phyloP scores from a whole-genome alignment of 2,888 invertebrate species.

The Hetaerina titia region DNA sequence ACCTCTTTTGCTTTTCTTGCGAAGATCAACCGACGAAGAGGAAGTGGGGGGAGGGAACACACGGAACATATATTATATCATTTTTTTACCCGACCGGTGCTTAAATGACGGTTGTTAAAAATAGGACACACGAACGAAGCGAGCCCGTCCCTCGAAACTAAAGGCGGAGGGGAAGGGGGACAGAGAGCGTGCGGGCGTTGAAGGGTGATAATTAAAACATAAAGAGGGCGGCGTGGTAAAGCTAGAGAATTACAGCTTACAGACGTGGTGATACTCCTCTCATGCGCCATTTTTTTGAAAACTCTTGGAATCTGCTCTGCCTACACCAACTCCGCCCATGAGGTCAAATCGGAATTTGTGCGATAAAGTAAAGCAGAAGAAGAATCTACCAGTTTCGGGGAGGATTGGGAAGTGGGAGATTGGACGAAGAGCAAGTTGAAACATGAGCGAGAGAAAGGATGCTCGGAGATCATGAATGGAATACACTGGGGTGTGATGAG shows the following conservation, averaged over 20 bases:
- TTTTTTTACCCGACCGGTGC: slow-evolving; percentile 20
- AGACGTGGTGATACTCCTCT: background rate
- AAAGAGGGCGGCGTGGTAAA: slow-evolving; percentile 17
- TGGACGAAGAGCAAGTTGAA: too few relatives aligned
- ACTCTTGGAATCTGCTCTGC: slow-evolving; percentile 20
- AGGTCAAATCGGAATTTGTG: background rate
- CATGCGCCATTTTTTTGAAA: background rate
- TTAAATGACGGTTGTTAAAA: slow-evolving; percentile 54
- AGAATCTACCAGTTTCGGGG: too few relatives aligned
- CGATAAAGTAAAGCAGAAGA: background rate
- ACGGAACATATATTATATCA: slow-evolving; percentile 9
- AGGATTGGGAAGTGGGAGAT: background rate
- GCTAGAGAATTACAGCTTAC: slow-evolving; percentile 54
- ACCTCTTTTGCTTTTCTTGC: slow-evolving; percentile 6
- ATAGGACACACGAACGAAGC: slow-evolving; percentile 30
- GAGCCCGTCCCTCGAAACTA: slow-evolving; percentile 41
- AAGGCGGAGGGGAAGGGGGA: background rate
- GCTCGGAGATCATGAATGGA: background rate
- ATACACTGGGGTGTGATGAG: background rate
- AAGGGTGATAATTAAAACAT: slow-evolving; percentile 65
- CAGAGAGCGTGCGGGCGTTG: slow-evolving; percentile 30
- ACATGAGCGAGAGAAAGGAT: background rate
- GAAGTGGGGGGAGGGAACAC: background rate
- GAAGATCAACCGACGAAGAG: background rate
- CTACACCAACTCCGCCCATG: slow-evolving; percentile 16